Conservation (phyloP, 2,888 invertebrate species). For the Tuberolachnus salignus region DNA sequence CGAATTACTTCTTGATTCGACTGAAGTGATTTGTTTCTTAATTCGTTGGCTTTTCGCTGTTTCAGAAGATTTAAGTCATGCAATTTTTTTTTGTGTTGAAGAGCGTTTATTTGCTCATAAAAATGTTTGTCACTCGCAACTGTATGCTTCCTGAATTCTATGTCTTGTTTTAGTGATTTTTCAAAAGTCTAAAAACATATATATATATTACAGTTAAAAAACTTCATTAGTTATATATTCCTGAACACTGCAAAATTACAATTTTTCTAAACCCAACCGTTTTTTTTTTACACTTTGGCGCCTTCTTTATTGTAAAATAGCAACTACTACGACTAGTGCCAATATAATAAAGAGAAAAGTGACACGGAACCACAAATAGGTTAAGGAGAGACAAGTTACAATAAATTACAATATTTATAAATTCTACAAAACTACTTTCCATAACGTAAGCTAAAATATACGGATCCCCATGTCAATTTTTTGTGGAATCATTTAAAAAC, state of each 20-base stretch:
- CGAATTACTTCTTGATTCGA: conserved; percentile 39
- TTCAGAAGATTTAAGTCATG: conserved; percentile 32
- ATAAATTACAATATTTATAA: too few species aligned
- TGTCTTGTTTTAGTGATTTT: conserved; percentile 58
- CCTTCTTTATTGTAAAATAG: too few species aligned
- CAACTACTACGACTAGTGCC: too few species aligned
- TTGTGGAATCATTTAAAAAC: too few species aligned
- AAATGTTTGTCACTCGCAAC: conserved; percentile 22
- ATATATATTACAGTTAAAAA: conserved; percentile 58
- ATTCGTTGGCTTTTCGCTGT: conserved; percentile 37
- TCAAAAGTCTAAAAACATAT: conserved; percentile 58
- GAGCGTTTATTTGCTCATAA: conserved; percentile 35
- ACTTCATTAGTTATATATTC: not conserved
- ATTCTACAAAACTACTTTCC: too few species aligned
- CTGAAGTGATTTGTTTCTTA: conserved; percentile 37
- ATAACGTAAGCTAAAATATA: too few species aligned
- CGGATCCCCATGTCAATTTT: too few species aligned
- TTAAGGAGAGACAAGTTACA: too few species aligned
- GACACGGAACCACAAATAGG: too few species aligned
- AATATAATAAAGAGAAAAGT: too few species aligned
- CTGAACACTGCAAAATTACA: not conserved
- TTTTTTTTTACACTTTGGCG: too few species aligned
- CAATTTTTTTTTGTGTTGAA: conserved; percentile 36
- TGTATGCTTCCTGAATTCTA: conserved; percentile 53
- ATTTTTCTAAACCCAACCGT: too few species aligned